Conservation (phyloP, 2,888 invertebrate species). For the Papilio protenor region DNA sequence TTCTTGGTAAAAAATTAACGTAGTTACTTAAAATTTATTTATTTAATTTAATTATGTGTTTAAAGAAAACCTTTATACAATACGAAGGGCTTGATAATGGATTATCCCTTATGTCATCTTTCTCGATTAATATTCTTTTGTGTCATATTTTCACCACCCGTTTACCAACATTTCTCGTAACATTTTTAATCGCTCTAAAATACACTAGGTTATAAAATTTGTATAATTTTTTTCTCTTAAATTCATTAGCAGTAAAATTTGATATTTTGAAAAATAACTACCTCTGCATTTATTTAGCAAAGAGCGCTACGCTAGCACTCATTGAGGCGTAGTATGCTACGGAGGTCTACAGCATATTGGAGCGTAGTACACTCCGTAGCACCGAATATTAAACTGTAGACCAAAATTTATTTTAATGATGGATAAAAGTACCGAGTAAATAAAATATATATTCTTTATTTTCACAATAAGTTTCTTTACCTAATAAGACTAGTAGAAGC, state of each 20-base stretch:
- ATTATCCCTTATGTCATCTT: neutral
- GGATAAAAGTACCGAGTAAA: neutral
- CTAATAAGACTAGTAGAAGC: neutral
- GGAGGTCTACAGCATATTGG: slow-evolving; percentile 15
- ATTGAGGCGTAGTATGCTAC: slow-evolving; percentile 12
- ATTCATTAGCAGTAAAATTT: neutral
- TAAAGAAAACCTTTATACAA: neutral
- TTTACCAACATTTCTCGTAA: neutral
- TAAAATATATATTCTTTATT: neutral
- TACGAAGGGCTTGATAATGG: neutral
- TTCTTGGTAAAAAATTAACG: neutral
- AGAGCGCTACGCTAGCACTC: slow-evolving; percentile 1
- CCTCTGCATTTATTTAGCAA: neutral
- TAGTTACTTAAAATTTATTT: neutral
- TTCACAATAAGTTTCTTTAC: neutral
- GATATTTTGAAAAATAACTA: neutral
- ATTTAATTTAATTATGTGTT: neutral
- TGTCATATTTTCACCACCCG: neutral
- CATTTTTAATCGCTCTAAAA: neutral
- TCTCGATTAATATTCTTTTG: neutral
- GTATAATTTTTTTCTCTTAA: neutral
- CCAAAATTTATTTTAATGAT: neutral
- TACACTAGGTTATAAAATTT: neutral
- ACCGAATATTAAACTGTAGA: slow-evolving; percentile 3
- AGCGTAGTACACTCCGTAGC: slow-evolving; percentile 15